These are phyloP conservation scores for Platorchestia sp. DNA, from an alignment of 1,140 invertebrate species.

Conservation along the genomic window DNA sequence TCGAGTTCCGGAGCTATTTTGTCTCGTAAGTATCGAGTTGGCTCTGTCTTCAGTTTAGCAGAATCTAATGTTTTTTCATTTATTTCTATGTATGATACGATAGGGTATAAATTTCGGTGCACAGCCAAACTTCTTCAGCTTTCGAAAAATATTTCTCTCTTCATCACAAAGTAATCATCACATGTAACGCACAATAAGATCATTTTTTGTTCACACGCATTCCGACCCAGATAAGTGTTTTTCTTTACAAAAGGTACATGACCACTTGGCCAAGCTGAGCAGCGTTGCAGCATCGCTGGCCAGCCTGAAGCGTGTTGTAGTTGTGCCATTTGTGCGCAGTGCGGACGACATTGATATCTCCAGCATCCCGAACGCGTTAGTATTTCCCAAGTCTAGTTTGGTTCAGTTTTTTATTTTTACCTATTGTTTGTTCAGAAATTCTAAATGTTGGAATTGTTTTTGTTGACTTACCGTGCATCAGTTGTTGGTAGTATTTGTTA, in stretches of 20 bases:
- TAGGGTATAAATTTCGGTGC: background rate
- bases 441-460: too few relatives aligned
- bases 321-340: slow-evolving; percentile 72
- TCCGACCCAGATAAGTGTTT: background rate
- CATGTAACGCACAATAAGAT: too few relatives aligned
- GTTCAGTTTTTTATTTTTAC: too few relatives aligned
- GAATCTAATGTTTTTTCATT: background rate
- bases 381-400: too few relatives aligned
- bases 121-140: background rate
- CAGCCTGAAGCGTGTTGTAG: slow-evolving; percentile 73
- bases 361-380: slow-evolving; percentile 70
- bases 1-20: background rate
- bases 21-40: background rate
- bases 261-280: slow-evolving; percentile 73
- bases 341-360: slow-evolving; percentile 69
- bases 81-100: background rate
- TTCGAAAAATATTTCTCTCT: background rate
- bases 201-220: too few relatives aligned
- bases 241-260: slow-evolving; percentile 69
- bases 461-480: too few relatives aligned
- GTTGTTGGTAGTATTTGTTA: too few relatives aligned
- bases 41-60: background rate
- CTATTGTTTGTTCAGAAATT: too few relatives aligned
- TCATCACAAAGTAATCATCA: background rate
- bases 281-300: slow-evolving; percentile 73